Conservation (phyloP, 2,797 vertebrate species). For the Enteromius anoplus region DNA sequence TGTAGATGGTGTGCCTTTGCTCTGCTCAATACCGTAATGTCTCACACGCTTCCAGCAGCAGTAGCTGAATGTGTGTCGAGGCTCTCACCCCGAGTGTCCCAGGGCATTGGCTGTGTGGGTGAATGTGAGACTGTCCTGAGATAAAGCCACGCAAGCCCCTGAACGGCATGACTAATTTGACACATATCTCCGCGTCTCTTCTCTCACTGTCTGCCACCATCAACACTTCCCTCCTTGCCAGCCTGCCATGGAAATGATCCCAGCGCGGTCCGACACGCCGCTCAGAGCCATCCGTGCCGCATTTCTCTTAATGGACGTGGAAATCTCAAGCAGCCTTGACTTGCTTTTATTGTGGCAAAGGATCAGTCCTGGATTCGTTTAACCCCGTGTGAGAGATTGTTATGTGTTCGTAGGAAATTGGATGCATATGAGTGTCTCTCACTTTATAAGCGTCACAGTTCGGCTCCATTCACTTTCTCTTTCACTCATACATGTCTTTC, state of each 20-base stretch:
- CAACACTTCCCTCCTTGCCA: conserved; percentile 79
- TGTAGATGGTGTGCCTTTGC: conserved; percentile 13
- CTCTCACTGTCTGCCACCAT: conserved; percentile 79
- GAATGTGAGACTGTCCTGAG: conserved; percentile 40
- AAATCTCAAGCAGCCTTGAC: conserved; percentile 40
- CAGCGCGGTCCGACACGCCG: conserved; percentile 68
- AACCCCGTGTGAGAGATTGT: conserved; percentile 48
- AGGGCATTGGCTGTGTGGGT: conserved; percentile 53
- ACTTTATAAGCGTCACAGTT: conserved; percentile 18
- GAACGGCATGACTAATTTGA: conserved; percentile 81
- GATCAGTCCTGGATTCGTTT: conserved; percentile 43
- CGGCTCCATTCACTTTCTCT: conserved; percentile 21
- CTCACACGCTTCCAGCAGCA: conserved; percentile 48
- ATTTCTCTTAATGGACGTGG: conserved; percentile 64
- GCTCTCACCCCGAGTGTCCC: conserved; percentile 48
- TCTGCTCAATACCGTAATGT: conserved; percentile 44
- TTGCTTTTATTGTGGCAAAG: conserved; percentile 46
- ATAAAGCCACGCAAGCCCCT: conserved; percentile 65
- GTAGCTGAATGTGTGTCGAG: conserved; percentile 18
- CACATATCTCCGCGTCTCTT: conserved; percentile 79
- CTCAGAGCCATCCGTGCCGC: conserved; percentile 66
- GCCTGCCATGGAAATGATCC: conserved; percentile 74
- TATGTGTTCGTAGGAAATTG: conserved; percentile 47
- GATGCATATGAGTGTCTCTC: conserved; percentile 49
- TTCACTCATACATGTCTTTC: conserved; percentile 26